Conservation (phyloP, 2,888 invertebrate genomes). For the Tachystola acroxantha region DNA sequence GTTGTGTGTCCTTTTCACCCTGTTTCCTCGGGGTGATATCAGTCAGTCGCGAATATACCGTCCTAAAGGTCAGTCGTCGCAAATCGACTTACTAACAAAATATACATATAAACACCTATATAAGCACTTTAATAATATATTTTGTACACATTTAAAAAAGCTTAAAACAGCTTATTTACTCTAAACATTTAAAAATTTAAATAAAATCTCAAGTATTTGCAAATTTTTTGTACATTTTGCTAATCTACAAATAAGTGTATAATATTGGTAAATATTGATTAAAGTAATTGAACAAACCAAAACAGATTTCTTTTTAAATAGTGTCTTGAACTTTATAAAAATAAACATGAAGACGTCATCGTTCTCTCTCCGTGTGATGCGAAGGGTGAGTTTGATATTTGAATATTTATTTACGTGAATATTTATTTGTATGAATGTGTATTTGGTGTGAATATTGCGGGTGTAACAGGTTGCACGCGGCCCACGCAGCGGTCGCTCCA, state of each 20-base stretch:
- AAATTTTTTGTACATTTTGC: constrained; percentile 8
- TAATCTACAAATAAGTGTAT: no score
- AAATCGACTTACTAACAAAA: constrained; percentile 19
- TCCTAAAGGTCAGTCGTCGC: constrained; percentile 58
- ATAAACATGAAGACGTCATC: constrained; percentile 87
- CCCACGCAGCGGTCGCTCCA: constrained; percentile 34
- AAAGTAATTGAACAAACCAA: not conserved
- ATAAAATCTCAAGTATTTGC: constrained; percentile 22
- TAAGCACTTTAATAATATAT: constrained; percentile 18
- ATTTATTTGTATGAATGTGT: not conserved
- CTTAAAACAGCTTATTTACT: not conserved
- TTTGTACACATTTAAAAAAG: constrained; percentile 8
- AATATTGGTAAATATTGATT: not conserved
- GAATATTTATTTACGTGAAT: not conserved
- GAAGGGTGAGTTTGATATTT: constrained; percentile 81
- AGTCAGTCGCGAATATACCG: constrained; percentile 72
- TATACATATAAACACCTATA: constrained; percentile 24
- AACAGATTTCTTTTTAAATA: constrained; percentile 22
- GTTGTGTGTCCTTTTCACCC: constrained; percentile 68
- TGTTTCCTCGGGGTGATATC: constrained; percentile 51
- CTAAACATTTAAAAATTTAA: constrained; percentile 1
- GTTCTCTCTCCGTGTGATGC: constrained; percentile 87
- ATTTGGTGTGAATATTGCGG: not conserved
- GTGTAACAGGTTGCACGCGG: constrained; percentile 44
- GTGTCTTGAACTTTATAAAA: constrained; percentile 33